Evolutionary conservation across 2,888 invertebrate genomes (phyloP), one percentile per base, ranked within the genome.

Genomic region (Lochmaea capreae): DNA sequence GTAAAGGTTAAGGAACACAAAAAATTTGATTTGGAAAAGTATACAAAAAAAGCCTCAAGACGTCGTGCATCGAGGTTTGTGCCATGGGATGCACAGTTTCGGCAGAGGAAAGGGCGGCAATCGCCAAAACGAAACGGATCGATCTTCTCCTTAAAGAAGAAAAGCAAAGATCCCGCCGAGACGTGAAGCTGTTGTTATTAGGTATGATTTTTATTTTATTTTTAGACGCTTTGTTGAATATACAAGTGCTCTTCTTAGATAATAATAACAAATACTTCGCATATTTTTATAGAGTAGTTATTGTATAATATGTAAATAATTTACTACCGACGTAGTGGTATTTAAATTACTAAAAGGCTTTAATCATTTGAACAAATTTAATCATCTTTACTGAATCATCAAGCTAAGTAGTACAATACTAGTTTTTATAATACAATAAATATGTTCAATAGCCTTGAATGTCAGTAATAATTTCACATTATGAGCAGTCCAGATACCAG

Each of bases 51-150:
- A 58, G 79, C 80, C 76, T 79, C 84, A 85, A 81, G 78, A 86
- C 85, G 84, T 84, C 85, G 84, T 85, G 85, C 80, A 77, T 84
- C 67, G 84, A 85, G 81, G 82, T 84, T 76, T 84, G 83, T 82
- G 82, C 82, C 81, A 99, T 99, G 98, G 99, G 99, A 90, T 99
- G 99, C 92, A 97, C 98, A 89, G 96, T 98, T 94, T 98, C 98
- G 90, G 98, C 98, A 85, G 99, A 99, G 90, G 99, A 99, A 91
- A 93, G 98, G 90, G 97, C 97, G 87, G 99, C 99, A 86, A 93
- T 97, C 89, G 99, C 98, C 89, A 93, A 98, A 88, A 97, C 96
- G 91, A 96, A 96, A 89, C 94, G 95, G 89, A 99, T 99, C 87
- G 99, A 99, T 90, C 97, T 96, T 89, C 96, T 96, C 89, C 91